phyloP scores from a whole-genome alignment of 2,888 invertebrate species.

The Latheticus oryzae region DNA sequence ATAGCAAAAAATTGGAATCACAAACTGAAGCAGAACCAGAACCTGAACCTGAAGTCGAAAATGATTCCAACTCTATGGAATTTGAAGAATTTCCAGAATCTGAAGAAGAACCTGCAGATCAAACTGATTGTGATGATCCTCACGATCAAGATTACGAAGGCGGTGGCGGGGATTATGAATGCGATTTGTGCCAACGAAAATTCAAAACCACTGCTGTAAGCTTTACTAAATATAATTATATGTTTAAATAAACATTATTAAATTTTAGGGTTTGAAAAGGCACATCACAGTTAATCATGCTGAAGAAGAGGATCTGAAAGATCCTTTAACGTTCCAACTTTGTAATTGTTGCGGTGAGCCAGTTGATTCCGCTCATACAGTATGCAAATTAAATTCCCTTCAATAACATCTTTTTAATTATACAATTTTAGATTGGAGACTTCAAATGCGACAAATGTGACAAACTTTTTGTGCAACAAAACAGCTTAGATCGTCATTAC shows the following conservation, averaged over 20 bases:
- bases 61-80: conserved; percentile 35
- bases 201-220: conserved; percentile 60
- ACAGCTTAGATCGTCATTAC: conserved; percentile 75
- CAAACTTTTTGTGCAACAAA: conserved; percentile 78
- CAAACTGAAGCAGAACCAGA: conserved; percentile 41
- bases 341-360: conserved; percentile 73
- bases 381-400: conserved; percentile 53
- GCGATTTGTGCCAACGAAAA: conserved; percentile 56
- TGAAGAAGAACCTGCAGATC: conserved; percentile 33
- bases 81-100: conserved; percentile 40
- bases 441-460: conserved; percentile 73
- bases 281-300: conserved; percentile 60
- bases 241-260: conserved; percentile 1
- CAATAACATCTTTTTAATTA: conserved; percentile 22
- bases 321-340: conserved; percentile 63
- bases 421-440: conserved; percentile 65
- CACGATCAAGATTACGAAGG: too few relatives aligned
- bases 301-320: conserved; percentile 54
- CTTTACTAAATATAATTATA: conserved; percentile 3
- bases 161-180: conserved; percentile 44
- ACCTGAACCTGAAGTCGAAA: conserved; percentile 35
- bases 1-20: conserved; percentile 43
- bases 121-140: conserved; percentile 31
- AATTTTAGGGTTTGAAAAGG: conserved; percentile 61
- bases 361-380: conserved; percentile 68